Evolutionary conservation across 2,888 invertebrate genomes (phyloP).

Genomic region (Drosophila melanosoma): DNA sequence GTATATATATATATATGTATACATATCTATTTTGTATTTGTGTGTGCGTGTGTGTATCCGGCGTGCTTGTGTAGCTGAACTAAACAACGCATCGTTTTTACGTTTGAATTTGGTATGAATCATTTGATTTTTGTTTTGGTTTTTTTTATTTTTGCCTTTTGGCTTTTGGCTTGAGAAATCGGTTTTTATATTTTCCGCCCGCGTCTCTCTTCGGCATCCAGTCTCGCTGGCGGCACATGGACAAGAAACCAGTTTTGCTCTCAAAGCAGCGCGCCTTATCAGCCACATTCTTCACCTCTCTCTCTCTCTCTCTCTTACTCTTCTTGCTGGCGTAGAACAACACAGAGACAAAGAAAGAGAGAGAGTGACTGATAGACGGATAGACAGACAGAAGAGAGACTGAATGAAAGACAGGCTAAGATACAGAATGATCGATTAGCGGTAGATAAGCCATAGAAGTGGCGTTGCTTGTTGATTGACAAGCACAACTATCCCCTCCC

Average conservation of each 20-base stretch:
- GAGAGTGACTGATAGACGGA: background rate
- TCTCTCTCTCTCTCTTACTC: conserved; percentile 4
- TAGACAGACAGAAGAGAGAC: conserved; percentile 1
- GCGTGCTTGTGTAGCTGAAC: conserved; percentile 44
- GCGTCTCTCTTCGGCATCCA: background rate
- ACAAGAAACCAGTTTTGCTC: conserved; percentile 47
- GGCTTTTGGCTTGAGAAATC: conserved; percentile 51
- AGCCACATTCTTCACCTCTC: conserved; percentile 41
- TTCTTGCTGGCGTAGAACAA: conserved; percentile 6
- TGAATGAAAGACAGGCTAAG: conserved; percentile 29
- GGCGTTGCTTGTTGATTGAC: conserved; percentile 66
- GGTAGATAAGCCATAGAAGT: conserved; percentile 67
- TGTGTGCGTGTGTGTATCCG: conserved; percentile 40
- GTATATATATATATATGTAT: background rate
- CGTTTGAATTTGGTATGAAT: conserved; percentile 68
- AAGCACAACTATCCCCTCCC: conserved; percentile 21
- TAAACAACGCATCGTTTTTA: conserved; percentile 69
- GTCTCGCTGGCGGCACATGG: conserved; percentile 1
- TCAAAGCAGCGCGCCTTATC: conserved; percentile 42
- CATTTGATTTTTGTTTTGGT: conserved; percentile 47
- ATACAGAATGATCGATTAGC: conserved; percentile 65
- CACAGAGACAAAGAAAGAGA: background rate
- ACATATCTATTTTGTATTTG: background rate
- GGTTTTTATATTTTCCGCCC: conserved; percentile 34
- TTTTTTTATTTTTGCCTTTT: conserved; percentile 10